A percentile compares a stretch with the other conserved stretches of the same genome.
Evolutionary conservation across 2,113 vertebrate species (phyloP).

Genomic region (Misgurnus anguillicaudatus): DNA sequence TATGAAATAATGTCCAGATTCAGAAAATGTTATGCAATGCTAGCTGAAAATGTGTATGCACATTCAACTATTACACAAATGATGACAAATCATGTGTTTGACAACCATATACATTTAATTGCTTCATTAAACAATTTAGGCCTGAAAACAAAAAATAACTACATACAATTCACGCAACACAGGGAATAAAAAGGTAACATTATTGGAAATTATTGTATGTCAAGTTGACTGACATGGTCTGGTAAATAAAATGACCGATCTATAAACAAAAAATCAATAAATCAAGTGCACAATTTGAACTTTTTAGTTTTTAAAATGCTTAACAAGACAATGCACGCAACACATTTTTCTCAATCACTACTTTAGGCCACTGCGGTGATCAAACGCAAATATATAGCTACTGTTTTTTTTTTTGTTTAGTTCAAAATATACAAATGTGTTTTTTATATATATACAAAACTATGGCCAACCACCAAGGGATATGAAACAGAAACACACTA

Average conservation of each 20-base stretch:
- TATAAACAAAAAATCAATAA: neutral
- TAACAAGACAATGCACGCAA: slow-evolving; percentile 46
- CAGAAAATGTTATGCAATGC: neutral
- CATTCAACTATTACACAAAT: neutral
- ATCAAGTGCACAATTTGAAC: neutral
- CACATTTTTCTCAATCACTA: slow-evolving; percentile 57
- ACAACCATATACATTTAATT: slow-evolving; percentile 45
- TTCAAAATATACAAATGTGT: slow-evolving; percentile 62
- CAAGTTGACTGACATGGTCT: neutral
- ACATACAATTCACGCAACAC: slow-evolving; percentile 14
- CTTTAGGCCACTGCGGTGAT: slow-evolving; percentile 87
- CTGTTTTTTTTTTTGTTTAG: slow-evolving; percentile 64
- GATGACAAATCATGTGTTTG: slow-evolving; percentile 36
- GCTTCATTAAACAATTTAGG: slow-evolving; percentile 42
- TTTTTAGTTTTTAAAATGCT: neutral
- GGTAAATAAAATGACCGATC: slow-evolving; percentile 25
- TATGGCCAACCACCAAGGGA: slow-evolving; percentile 55
- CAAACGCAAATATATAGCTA: slow-evolving; percentile 67
- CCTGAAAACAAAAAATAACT: slow-evolving; percentile 15
- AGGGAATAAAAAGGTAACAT: slow-evolving; percentile 2
- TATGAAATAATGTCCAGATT: no score
- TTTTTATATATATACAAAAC: slow-evolving; percentile 62
- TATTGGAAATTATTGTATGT: neutral
- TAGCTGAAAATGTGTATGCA: neutral
- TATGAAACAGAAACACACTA: slow-evolving; percentile 39